Percentiles rank a stretch among this genome's conserved stretches.
phyloP scores from a whole-genome alignment of 1,140 invertebrate genomes.

The Diachasmimorpha longicaudata region DNA sequence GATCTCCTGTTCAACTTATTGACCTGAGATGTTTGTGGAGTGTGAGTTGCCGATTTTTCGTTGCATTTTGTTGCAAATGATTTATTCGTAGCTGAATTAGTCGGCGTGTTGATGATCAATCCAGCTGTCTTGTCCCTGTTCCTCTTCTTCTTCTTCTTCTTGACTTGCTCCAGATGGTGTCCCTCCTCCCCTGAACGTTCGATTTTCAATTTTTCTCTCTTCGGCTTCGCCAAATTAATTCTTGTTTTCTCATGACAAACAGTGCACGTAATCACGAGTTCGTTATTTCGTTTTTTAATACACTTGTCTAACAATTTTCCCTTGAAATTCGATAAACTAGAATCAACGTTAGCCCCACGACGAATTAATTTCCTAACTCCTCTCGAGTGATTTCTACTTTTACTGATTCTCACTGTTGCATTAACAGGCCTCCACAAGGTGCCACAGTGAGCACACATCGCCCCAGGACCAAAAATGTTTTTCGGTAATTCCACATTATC shows the following conservation, averaged over 20 bases:
- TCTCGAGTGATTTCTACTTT: slow-evolving; percentile 38
- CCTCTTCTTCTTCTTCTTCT: slow-evolving; percentile 47
- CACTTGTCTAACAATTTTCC: slow-evolving; percentile 41
- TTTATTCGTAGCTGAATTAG: neutral
- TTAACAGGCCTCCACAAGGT: slow-evolving; percentile 44
- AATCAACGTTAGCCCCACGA: slow-evolving; percentile 13
- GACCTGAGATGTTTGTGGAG: neutral
- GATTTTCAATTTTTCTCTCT: slow-evolving; percentile 25
- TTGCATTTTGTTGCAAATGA: neutral
- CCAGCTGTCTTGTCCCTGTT: slow-evolving; percentile 50
- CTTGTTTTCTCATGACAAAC: slow-evolving; percentile 42
- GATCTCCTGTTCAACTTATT: neutral
- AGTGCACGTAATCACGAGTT: slow-evolving; percentile 46
- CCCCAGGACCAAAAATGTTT: slow-evolving; percentile 41
- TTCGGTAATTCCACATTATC: slow-evolving; percentile 37
- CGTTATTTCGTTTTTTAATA: slow-evolving; percentile 45
- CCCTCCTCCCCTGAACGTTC: neutral
- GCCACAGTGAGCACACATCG: slow-evolving; percentile 53
- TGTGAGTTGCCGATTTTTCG: neutral
- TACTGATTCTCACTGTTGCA: slow-evolving; percentile 38
- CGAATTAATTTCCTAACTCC: slow-evolving; percentile 36
- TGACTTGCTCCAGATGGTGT: neutral
- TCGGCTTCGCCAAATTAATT: slow-evolving; percentile 42
- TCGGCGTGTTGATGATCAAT: slow-evolving; percentile 41
- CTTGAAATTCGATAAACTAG: slow-evolving; percentile 37